These are phyloP conservation scores for Euproctis similis DNA, from an alignment of 2,888 invertebrate species.

Conservation along the genomic window DNA sequence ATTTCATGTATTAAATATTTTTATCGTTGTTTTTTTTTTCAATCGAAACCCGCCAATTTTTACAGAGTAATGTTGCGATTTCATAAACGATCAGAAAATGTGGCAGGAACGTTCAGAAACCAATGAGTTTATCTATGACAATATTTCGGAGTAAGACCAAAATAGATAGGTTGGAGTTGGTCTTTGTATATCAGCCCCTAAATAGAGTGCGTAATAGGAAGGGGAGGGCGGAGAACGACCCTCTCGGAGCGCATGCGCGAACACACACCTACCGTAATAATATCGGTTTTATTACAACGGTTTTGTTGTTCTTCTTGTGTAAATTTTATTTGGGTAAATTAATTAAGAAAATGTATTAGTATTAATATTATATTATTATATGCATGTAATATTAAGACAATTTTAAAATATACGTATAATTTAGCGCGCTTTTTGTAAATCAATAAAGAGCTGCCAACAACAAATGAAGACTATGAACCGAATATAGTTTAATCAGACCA, in stretches of 20 bases:
- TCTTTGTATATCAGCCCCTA: conserved; percentile 73
- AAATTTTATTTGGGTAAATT: conserved; percentile 31
- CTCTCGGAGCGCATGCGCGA: conserved; percentile 57
- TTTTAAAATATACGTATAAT: too few relatives aligned
- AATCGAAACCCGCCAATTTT: too few relatives aligned
- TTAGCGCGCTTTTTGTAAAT: too few relatives aligned
- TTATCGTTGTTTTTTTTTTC: too few relatives aligned
- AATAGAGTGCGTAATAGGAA: conserved; percentile 72
- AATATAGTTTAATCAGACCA: too few relatives aligned
- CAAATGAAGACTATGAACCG: too few relatives aligned
- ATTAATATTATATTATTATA: too few relatives aligned
- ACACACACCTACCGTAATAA: conserved; percentile 32
- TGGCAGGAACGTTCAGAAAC: conserved; percentile 42
- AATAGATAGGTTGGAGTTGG: conserved; percentile 67
- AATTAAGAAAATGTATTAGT: conserved; percentile 13
- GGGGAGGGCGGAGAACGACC: conserved; percentile 58
- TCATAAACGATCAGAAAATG: too few relatives aligned
- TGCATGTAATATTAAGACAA: too few relatives aligned
- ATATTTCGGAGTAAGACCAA: conserved; percentile 65
- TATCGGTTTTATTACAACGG: conserved; percentile 68
- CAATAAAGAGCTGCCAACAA: too few relatives aligned
- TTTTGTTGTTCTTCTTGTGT: conserved; percentile 53
- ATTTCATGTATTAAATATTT: too few relatives aligned
- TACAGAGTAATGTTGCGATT: too few relatives aligned
- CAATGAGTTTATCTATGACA: conserved; percentile 63